These are phyloP conservation scores for Halictus rubicundus DNA, from an alignment of 1,140 invertebrate species.

Conservation along the genomic window DNA sequence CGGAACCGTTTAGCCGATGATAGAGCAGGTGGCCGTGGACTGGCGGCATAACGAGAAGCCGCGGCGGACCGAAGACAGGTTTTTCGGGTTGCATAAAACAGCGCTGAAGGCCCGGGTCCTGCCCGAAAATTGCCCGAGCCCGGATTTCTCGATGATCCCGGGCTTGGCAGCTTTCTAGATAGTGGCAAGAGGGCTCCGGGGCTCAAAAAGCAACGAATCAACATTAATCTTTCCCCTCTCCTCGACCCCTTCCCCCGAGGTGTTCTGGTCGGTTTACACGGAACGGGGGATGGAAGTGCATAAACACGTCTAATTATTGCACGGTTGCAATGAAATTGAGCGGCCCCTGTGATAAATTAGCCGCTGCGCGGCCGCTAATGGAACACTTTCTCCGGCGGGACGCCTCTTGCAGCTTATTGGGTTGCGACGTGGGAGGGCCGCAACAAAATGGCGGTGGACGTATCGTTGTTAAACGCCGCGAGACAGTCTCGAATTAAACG, in stretches of 20 bases:
- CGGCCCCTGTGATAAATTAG: conserved; percentile 7
- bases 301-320: conserved; percentile 34
- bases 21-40: conserved; percentile 9
- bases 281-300: conserved; percentile 7
- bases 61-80: conserved; percentile 17
- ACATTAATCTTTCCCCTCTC: conserved; percentile 20
- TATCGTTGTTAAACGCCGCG: background rate
- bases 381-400: conserved; percentile 30
- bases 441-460: background rate
- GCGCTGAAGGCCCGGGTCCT: background rate
- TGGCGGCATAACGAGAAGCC: background rate
- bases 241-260: too few relatives aligned
- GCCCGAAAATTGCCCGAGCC: conserved; percentile 21
- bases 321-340: conserved; percentile 37
- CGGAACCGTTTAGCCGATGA: conserved; percentile 39
- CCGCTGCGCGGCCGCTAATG: conserved; percentile 20
- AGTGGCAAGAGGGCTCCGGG: background rate
- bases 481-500: conserved; percentile 6
- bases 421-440: background rate
- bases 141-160: background rate
- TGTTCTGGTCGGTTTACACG: background rate
- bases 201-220: conserved; percentile 4
- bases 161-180: conserved; percentile 9
- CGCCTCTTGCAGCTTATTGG: conserved; percentile 14
- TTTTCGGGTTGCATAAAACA: conserved; percentile 21